Evolutionary conservation across 1,140 invertebrate species (phyloP).

Genomic region (Leptopilina boulardi): DNA sequence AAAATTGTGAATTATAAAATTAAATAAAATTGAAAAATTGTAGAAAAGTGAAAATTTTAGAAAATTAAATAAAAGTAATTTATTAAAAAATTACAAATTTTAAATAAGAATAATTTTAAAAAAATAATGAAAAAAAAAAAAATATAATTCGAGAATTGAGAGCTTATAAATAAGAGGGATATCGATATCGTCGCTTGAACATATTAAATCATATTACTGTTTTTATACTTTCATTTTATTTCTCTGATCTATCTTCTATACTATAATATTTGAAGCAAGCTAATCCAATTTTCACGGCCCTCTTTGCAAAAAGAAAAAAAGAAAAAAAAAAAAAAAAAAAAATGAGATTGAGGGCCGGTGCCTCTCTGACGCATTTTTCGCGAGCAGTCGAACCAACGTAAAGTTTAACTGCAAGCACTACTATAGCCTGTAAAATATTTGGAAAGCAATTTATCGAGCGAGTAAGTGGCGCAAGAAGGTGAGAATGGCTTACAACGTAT

Average conservation of each 20-base stretch:
- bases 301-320: slow-evolving; percentile 3
- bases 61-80: no score
- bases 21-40: no score
- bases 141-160: neutral
- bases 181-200: slow-evolving; percentile 16
- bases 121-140: neutral
- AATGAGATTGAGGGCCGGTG: slow-evolving; percentile 23
- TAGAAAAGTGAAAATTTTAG: no score
- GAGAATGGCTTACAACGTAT: slow-evolving; percentile 68
- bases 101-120: neutral
- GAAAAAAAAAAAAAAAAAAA: no score
- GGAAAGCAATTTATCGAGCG: slow-evolving; percentile 48
- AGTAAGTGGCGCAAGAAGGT: slow-evolving; percentile 63
- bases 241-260: slow-evolving; percentile 33
- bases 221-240: slow-evolving; percentile 31
- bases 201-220: neutral
- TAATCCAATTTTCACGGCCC: slow-evolving; percentile 31
- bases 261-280: slow-evolving; percentile 37
- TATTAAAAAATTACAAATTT: no score
- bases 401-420: slow-evolving; percentile 19
- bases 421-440: slow-evolving; percentile 36
- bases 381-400: slow-evolving; percentile 24
- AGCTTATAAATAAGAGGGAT: neutral
- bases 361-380: slow-evolving; percentile 21
- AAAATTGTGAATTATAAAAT: no score